Percentiles rank a stretch among this genome's conserved stretches.
These are phyloP conservation scores for Salvelinus namaycush DNA, from an alignment of 2,113 vertebrate genomes.

Conservation along the genomic window DNA sequence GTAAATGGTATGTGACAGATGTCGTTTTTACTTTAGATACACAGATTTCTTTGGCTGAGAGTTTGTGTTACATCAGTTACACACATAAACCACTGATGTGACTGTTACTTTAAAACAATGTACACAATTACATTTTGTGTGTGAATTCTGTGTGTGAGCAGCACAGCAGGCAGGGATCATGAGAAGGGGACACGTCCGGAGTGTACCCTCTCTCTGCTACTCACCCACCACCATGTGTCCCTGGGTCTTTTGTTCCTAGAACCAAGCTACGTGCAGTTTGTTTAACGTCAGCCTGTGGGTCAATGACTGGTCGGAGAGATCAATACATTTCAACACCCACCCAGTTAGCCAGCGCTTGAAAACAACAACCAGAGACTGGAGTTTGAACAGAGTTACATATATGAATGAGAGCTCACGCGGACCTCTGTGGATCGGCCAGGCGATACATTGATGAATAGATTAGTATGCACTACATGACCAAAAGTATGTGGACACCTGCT, in stretches of 20 bases:
- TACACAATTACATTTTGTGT: too few species aligned
- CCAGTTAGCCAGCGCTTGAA: slow-evolving; percentile 38
- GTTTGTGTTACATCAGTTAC: too few species aligned
- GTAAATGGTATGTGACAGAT: too few species aligned
- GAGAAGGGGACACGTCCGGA: too few species aligned
- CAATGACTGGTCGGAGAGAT: slow-evolving; percentile 55
- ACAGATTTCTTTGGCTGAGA: too few species aligned
- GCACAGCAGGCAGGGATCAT: too few species aligned
- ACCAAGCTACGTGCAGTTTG: slow-evolving; percentile 55
- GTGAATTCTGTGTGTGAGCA: too few species aligned
- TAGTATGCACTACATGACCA: background rate
- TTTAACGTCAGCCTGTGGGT: slow-evolving; percentile 46
- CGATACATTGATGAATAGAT: background rate
- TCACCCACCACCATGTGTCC: background rate
- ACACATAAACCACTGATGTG: too few species aligned
- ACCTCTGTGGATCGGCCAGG: slow-evolving; percentile 8
- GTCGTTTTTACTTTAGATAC: too few species aligned
- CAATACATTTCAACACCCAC: slow-evolving; percentile 61
- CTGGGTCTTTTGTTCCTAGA: slow-evolving; percentile 51
- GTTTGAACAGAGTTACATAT: slow-evolving; percentile 21
- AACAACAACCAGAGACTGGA: slow-evolving; percentile 26
- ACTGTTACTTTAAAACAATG: too few species aligned
- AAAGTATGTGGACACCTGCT: too few species aligned
- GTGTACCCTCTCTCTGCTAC: slow-evolving; percentile 21
- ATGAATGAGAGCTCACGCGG: background rate